Evolutionary conservation across 1,140 invertebrate genomes (phyloP), one percentile per base, ranked within the genome.

Genomic region (Diachasmimorpha longicaudata): DNA sequence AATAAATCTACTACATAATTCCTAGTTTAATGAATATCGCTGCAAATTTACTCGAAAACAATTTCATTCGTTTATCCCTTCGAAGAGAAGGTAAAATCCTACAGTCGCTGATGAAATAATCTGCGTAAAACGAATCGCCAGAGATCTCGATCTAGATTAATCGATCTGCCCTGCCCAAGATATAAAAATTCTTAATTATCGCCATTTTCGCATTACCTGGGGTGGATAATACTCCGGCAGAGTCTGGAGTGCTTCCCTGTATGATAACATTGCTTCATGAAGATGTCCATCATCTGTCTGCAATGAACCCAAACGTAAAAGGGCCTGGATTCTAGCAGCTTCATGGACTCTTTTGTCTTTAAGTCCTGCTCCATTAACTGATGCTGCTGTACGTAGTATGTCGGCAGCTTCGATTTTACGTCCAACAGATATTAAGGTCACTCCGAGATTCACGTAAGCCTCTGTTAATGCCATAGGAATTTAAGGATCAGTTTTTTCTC

Each of bases 371-470:
- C 96, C 96, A 81, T 98, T 96, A 39, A 98, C 90, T 39, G 93
- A 92, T 8, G 95, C 93, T 79, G 96, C 97, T 69, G 95, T 91
- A 25, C 93, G 90, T 67, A 98, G 93, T 58, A 96, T 93, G 78
- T 94, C 92, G 42, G 94, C 94, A 11, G 97, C 97, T 84, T 98
- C 96, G 66, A 94, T 91, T 78, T 93, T 92, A 63, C 94, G 90
- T 11, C 96, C 96, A 67, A 95, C 90, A 9, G 95, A 92, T 78
- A 95, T 94, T 77, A 97, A 90, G 23, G 97, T 94, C 77, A 96
- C 93, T 0, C 96, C 98, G 81, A 98, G 91, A 85, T 98, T 99
- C 74, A 99, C 93, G 89, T 99, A 96, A 48, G 97, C 98, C 92
- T 98, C 97, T 98, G 92, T 25, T 93, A 92, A 78, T 25, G 58